These are phyloP conservation scores for Phalera bucephala DNA, from an alignment of 2,888 invertebrate genomes.

Conservation along the genomic window DNA sequence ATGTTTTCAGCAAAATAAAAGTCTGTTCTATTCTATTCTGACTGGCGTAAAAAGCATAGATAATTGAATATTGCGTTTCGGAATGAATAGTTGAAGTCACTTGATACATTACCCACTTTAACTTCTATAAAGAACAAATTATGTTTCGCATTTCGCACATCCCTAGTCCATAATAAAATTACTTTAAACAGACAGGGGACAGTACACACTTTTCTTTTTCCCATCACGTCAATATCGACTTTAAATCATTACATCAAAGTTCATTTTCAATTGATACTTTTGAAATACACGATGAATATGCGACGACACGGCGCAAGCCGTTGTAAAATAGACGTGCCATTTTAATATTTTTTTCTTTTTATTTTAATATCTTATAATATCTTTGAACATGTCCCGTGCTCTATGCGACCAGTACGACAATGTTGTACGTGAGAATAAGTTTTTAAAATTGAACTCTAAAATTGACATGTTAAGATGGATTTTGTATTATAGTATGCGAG, in stretches of 20 bases:
- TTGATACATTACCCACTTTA: too few species aligned
- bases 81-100: too few species aligned
- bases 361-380: conserved; percentile 50
- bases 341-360: conserved; percentile 45
- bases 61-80: too few species aligned
- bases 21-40: too few species aligned
- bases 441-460: conserved; percentile 14
- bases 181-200: conserved; percentile 42
- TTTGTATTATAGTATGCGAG: conserved; percentile 6
- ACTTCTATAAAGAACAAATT: too few species aligned
- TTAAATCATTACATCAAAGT: conserved; percentile 21
- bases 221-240: conserved; percentile 18
- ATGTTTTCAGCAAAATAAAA: too few species aligned
- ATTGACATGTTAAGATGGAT: background rate
- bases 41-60: too few species aligned
- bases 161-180: conserved; percentile 57
- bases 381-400: conserved; percentile 60
- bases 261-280: conserved; percentile 19
- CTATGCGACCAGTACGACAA: conserved; percentile 54
- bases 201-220: conserved; percentile 23
- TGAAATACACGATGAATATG: conserved; percentile 31
- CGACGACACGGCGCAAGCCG: conserved; percentile 55
- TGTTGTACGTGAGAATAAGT: conserved; percentile 22
- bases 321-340: conserved; percentile 43
- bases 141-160: conserved; percentile 24